Percentiles rank a stretch among this genome's conserved stretches.
phyloP scores from a whole-genome alignment of 2,888 invertebrate genomes.

The Selenia dentaria region DNA sequence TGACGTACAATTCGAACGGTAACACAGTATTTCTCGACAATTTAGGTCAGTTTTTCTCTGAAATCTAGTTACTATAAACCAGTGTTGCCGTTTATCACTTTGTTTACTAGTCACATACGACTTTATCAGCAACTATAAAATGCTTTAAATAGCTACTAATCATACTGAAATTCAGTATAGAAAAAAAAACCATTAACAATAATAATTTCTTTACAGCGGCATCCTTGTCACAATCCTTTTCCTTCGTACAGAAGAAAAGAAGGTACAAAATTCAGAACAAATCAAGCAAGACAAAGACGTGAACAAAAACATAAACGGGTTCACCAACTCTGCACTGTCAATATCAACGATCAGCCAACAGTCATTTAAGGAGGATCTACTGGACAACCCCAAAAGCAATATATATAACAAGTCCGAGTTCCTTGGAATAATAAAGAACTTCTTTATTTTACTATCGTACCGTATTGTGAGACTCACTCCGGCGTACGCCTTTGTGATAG shows the following conservation, averaged over 20 bases:
- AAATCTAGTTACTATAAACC: too few species aligned
- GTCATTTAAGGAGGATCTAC: slow-evolving; percentile 72
- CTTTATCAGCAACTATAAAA: too few species aligned
- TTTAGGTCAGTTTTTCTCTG: too few species aligned
- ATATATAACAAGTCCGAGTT: slow-evolving; percentile 65
- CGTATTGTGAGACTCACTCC: slow-evolving; percentile 91
- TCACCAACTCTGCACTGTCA: slow-evolving; percentile 69
- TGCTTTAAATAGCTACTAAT: too few species aligned
- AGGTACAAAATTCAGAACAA: slow-evolving; percentile 54
- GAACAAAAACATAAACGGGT: slow-evolving; percentile 76
- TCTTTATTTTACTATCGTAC: slow-evolving; percentile 75
- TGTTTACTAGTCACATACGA: too few species aligned
- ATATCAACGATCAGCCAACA: slow-evolving; percentile 75
- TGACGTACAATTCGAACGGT: slow-evolving; percentile 1
- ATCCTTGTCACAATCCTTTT: slow-evolving; percentile 89
- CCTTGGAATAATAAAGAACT: slow-evolving; percentile 70
- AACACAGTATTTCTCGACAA: too few species aligned
- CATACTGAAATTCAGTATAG: too few species aligned
- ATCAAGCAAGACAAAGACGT: slow-evolving; percentile 62
- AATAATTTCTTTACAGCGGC: slow-evolving; percentile 85
- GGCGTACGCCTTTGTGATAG: slow-evolving; percentile 91
- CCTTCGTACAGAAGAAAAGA: slow-evolving; percentile 86
- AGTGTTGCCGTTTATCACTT: too few species aligned
- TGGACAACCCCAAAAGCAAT: slow-evolving; percentile 62
- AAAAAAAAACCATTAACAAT: too few species aligned